Percentiles rank a stretch among this genome's conserved stretches.
These are phyloP conservation scores for Pristionchus mayeri DNA, from an alignment of 2,888 invertebrate species.

Conservation along the genomic window DNA sequence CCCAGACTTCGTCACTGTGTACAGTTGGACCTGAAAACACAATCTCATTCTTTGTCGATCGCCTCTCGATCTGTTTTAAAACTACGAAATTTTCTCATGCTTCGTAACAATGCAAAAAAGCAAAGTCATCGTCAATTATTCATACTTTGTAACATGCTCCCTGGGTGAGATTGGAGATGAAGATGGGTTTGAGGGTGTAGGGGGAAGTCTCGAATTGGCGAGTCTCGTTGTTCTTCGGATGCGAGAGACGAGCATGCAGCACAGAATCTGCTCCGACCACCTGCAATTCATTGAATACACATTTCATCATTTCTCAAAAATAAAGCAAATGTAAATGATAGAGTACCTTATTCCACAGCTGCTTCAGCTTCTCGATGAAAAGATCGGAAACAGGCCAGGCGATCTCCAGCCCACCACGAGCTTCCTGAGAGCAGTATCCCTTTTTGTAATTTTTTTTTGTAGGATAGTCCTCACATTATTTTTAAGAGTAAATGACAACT, in stretches of 20 bases:
- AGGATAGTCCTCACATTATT: no score
- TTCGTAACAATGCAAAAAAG: no score
- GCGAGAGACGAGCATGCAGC: conserved; percentile 61
- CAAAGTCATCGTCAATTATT: background rate
- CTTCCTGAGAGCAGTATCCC: conserved; percentile 58
- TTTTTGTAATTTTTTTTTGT: background rate
- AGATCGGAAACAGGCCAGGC: conserved; percentile 73
- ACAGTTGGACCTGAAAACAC: conserved; percentile 64
- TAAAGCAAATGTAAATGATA: background rate
- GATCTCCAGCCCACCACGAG: conserved; percentile 66
- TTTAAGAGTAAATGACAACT: no score
- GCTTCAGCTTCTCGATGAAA: conserved; percentile 64
- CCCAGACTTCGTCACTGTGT: conserved; percentile 74
- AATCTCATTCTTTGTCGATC: background rate
- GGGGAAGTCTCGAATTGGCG: conserved; percentile 61
- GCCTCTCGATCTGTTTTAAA: no score
- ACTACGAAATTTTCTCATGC: no score
- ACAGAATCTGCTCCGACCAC: conserved; percentile 69
- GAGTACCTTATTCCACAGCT: conserved; percentile 71
- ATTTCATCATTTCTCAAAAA: background rate
- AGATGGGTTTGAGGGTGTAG: conserved; percentile 53
- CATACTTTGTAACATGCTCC: conserved; percentile 73
- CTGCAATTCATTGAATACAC: conserved; percentile 37
- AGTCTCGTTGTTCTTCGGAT: conserved; percentile 53
- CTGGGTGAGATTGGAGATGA: conserved; percentile 57